Percentiles rank a stretch among this genome's conserved stretches.
Conservation (phyloP, 2,888 invertebrate genomes). For the Bimastos eiseni region DNA sequence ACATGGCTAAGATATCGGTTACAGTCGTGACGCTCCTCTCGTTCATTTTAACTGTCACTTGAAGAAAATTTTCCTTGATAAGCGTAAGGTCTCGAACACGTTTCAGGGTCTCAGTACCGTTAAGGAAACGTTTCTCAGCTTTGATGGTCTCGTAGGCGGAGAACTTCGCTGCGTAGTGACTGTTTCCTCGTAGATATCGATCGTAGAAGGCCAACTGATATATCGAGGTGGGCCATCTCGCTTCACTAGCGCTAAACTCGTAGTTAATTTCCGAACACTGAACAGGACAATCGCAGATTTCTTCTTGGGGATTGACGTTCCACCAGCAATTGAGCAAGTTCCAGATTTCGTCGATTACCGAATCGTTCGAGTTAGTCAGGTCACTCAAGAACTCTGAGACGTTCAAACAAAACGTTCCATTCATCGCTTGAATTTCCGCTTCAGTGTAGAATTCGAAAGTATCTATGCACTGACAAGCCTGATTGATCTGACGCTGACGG, state of each 20-base stretch:
- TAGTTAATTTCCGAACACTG: slow-evolving; percentile 17
- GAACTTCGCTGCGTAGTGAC: background rate
- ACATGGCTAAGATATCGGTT: slow-evolving; percentile 3
- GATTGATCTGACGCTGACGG: background rate
- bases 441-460: slow-evolving; percentile 8
- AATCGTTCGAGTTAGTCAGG: background rate
- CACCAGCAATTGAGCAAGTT: background rate
- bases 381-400: too few relatives aligned
- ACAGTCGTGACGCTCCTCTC: background rate
- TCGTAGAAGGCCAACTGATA: slow-evolving; percentile 23
- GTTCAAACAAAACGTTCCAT: slow-evolving; percentile 4
- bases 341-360: background rate
- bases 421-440: background rate
- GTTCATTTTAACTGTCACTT: slow-evolving; percentile 19
- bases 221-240: background rate
- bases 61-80: slow-evolving; percentile 23
- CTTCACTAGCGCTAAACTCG: background rate
- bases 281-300: slow-evolving; percentile 9
- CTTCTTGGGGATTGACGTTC: background rate
- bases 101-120: background rate
- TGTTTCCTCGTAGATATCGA: background rate
- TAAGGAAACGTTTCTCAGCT: background rate
- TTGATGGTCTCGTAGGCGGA: background rate
- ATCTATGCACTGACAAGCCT: background rate
- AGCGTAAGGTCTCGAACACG: background rate